Evolutionary conservation across 2,797 vertebrate species (phyloP).

Genomic region (Urocyon cinereoargenteus): DNA sequence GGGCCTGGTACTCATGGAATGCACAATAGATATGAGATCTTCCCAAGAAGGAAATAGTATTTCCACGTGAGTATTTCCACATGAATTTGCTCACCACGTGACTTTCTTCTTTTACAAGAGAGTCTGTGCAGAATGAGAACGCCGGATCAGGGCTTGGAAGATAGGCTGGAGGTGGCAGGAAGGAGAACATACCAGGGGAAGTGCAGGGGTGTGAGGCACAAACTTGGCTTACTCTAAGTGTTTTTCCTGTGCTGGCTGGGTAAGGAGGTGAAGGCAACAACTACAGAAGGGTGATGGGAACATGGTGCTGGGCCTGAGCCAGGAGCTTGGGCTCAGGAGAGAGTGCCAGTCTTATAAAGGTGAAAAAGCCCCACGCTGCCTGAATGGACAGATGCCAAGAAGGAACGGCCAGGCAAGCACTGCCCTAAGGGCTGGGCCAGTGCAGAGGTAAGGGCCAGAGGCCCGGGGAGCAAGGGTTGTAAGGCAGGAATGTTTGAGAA

Average conservation of each 20-base stretch:
- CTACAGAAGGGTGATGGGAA: neutral
- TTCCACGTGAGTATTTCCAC: neutral
- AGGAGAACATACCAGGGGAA: neutral
- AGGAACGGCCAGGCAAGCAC: neutral
- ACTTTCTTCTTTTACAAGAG: neutral
- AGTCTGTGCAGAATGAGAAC: neutral
- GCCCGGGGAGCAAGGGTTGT: neutral
- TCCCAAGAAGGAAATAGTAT: neutral
- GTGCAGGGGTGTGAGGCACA: neutral
- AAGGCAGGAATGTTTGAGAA: neutral
- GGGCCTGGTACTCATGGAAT: neutral
- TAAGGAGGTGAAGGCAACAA: neutral
- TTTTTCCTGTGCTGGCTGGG: neutral
- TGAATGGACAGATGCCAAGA: no score
- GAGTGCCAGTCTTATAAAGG: neutral
- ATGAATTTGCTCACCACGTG: neutral
- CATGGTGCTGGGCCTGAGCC: neutral
- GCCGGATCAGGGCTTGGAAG: neutral
- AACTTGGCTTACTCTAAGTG: neutral
- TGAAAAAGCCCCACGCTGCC: neutral
- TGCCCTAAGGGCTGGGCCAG: neutral
- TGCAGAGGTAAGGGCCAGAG: no score
- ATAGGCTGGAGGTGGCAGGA: neutral
- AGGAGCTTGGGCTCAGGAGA: neutral
- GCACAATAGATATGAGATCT: neutral